These are phyloP conservation scores for Mimas tiliae DNA, from an alignment of 2,888 invertebrate genomes.

Conservation along the genomic window DNA sequence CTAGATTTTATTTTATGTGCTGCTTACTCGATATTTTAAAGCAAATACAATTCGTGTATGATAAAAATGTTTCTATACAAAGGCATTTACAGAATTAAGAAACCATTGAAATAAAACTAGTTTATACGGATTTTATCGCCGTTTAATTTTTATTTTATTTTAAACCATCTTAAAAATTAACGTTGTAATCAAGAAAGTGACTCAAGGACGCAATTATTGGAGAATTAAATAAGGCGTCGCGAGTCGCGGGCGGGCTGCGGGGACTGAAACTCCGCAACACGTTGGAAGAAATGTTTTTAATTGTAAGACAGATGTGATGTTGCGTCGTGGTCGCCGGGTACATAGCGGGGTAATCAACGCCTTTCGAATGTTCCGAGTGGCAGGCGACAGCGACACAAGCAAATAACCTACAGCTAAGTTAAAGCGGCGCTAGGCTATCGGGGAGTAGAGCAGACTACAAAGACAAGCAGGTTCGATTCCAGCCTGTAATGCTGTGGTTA, in stretches of 20 bases:
- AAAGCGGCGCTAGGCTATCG: too few relatives aligned
- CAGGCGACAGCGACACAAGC: not conserved
- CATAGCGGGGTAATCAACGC: constrained; percentile 22
- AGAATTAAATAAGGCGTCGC: constrained; percentile 32
- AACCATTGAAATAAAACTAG: too few relatives aligned
- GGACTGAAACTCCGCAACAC: constrained; percentile 25
- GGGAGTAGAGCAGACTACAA: too few relatives aligned
- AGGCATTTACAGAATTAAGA: constrained; percentile 1
- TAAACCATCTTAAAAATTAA: constrained; percentile 3
- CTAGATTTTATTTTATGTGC: too few relatives aligned
- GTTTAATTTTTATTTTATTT: too few relatives aligned
- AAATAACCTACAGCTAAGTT: too few relatives aligned
- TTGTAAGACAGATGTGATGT: constrained; percentile 34
- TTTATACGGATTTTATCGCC: too few relatives aligned
- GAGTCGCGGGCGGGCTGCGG: constrained; percentile 7
- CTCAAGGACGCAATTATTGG: constrained; percentile 16
- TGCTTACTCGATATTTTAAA: not conserved
- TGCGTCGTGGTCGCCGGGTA: constrained; percentile 28
- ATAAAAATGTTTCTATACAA: not conserved
- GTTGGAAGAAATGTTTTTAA: constrained; percentile 42
- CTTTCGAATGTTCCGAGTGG: not conserved
- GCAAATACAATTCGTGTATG: not conserved
- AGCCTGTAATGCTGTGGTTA: too few relatives aligned
- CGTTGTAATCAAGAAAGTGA: not conserved
- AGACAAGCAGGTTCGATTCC: too few relatives aligned